Evolutionary conservation across 2,113 vertebrate species (phyloP).

Genomic region (Motacilla alba): DNA sequence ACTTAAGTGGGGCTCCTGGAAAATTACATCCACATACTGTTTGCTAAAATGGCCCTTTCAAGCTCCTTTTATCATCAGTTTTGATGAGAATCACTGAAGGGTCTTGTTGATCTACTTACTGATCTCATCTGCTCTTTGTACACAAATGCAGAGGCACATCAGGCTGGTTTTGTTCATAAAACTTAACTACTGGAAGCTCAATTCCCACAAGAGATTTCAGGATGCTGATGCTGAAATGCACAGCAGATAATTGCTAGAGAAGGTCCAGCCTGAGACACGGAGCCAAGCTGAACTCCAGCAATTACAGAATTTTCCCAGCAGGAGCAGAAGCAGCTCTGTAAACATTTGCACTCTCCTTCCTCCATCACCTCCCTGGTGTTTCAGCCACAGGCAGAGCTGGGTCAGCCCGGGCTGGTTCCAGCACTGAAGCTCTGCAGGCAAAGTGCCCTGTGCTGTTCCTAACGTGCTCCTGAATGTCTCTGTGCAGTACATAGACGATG

Average conservation of each 20-base stretch:
- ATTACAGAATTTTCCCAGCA: not conserved
- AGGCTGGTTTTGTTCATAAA: conserved; percentile 4
- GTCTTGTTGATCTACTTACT: not conserved
- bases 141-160: not conserved
- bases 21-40: conserved; percentile 19
- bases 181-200: conserved; percentile 1
- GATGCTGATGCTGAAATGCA: not conserved
- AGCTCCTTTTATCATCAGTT: conserved; percentile 25
- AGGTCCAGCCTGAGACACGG: not conserved
- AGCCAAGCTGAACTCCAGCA: not conserved
- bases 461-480: not conserved
- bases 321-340: not conserved
- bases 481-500: conserved; percentile 86
- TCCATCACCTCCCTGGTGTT: not conserved
- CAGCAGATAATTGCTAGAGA: not conserved
- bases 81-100: conserved; percentile 8
- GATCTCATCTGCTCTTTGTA: conserved; percentile 9
- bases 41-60: conserved; percentile 23
- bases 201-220: not conserved
- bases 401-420: not conserved
- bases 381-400: not conserved
- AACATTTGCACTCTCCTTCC: not conserved
- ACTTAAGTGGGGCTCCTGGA: not conserved
- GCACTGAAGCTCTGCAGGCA: rapidly evolving
- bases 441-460: not conserved